These are phyloP conservation scores for Acrocephalus scirpaceus DNA, from an alignment of 2,797 vertebrate species.

Conservation along the genomic window DNA sequence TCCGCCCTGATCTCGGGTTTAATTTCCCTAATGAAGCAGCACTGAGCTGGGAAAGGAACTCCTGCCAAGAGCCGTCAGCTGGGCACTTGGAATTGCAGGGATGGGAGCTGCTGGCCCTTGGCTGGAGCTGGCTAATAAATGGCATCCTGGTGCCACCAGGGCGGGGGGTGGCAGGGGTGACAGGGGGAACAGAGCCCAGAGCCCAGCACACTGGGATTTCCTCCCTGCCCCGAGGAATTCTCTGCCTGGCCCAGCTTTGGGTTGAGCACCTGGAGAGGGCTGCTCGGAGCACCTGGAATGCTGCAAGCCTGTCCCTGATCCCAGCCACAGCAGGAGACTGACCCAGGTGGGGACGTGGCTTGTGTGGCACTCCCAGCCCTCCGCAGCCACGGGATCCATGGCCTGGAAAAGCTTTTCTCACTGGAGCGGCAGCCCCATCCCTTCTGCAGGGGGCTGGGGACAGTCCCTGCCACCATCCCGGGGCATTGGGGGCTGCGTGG, in stretches of 20 bases:
- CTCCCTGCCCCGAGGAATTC: background rate
- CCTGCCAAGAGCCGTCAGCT: background rate
- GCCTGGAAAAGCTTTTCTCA: background rate
- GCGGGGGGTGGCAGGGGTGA: background rate
- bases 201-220: accelerated
- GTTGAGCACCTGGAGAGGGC: accelerated
- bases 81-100: background rate
- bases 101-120: background rate
- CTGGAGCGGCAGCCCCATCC: background rate
- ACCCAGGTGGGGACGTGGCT: no score
- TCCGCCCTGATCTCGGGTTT: background rate
- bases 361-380: background rate
- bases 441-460: accelerated
- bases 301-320: accelerated
- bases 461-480: background rate
- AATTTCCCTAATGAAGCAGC: background rate
- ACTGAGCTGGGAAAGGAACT: background rate
- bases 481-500: background rate
- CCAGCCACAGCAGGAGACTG: accelerated
- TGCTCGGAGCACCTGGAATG: background rate
- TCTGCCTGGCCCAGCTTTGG: background rate
- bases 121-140: background rate
- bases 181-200: background rate
- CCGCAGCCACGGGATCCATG: accelerated
- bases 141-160: background rate